These are phyloP conservation scores for Acanthopagrus latus DNA, from an alignment of 2,797 vertebrate species.

Conservation along the genomic window DNA sequence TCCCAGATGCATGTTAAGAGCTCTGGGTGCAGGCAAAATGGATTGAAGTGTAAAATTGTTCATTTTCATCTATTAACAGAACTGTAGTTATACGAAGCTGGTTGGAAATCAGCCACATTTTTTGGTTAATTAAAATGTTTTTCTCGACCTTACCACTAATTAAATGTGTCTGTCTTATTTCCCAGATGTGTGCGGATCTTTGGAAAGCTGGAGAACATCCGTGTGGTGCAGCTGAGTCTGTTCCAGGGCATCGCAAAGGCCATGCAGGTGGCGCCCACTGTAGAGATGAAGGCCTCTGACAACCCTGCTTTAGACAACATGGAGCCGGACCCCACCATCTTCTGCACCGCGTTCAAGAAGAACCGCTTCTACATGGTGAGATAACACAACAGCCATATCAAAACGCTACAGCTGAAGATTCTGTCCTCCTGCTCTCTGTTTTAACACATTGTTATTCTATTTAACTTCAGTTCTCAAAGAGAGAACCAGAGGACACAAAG, in stretches of 20 bases:
- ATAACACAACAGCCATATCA: accelerated
- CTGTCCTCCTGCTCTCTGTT: accelerated
- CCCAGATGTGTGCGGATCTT: conserved; percentile 95
- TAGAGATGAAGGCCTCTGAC: conserved; percentile 98
- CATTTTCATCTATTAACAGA: too few relatives aligned
- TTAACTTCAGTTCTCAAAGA: conserved; percentile 90
- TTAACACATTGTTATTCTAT: neutral
- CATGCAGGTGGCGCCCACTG: conserved; percentile 90
- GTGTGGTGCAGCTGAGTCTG: conserved; percentile 92
- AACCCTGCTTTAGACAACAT: conserved; percentile 94
- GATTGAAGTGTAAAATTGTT: too few relatives aligned
- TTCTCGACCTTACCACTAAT: accelerated
- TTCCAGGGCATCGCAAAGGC: conserved; percentile 96
- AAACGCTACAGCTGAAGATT: too few relatives aligned
- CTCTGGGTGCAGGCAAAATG: too few relatives aligned
- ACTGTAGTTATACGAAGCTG: too few relatives aligned
- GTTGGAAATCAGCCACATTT: too few relatives aligned
- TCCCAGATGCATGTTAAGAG: too few relatives aligned
- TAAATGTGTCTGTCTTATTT: neutral
- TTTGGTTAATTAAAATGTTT: too few relatives aligned
- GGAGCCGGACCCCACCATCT: conserved; percentile 93
- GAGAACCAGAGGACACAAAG: conserved; percentile 98
- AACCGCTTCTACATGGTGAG: conserved; percentile 98
- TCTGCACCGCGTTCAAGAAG: conserved; percentile 98
- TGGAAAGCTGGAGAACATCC: conserved; percentile 97